Percentiles rank a stretch among this genome's conserved stretches.
Evolutionary conservation across 2,113 vertebrate species (phyloP).

Genomic region (Pagrus major): DNA sequence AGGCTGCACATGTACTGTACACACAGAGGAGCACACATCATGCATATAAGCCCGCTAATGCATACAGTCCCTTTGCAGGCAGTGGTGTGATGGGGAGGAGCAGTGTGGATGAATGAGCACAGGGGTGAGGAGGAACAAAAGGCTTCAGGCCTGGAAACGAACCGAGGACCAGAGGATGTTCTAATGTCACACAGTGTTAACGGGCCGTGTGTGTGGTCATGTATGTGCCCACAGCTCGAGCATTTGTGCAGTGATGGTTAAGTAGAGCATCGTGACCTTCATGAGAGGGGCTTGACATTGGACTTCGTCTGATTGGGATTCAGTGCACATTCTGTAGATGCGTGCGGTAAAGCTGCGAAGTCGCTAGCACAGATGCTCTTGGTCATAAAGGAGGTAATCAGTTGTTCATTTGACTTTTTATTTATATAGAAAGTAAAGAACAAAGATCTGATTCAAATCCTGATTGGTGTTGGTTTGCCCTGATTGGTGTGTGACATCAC

Average conservation of each 20-base stretch:
- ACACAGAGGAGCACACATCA: not conserved
- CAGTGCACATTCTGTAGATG: not conserved
- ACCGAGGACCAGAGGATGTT: slow-evolving; percentile 31
- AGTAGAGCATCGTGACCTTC: slow-evolving; percentile 49
- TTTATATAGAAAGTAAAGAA: too few species aligned
- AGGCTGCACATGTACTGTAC: not conserved
- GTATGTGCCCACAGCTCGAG: slow-evolving; percentile 1
- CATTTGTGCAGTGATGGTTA: not conserved
- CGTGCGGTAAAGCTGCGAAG: not conserved
- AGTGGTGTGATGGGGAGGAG: slow-evolving; percentile 43
- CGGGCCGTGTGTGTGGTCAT: slow-evolving; percentile 3
- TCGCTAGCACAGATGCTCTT: not conserved
- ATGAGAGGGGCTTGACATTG: slow-evolving; percentile 17
- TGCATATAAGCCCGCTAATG: not conserved
- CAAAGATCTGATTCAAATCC: too few species aligned
- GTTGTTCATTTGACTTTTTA: not conserved
- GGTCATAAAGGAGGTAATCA: not conserved
- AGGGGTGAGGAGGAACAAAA: slow-evolving; percentile 15
- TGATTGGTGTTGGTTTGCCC: too few species aligned
- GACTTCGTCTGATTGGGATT: slow-evolving; percentile 23
- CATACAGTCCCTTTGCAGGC: slow-evolving; percentile 11
- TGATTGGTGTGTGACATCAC: too few species aligned
- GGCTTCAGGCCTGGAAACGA: slow-evolving; percentile 32
- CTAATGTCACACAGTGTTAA: slow-evolving; percentile 41
- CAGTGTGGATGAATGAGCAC: slow-evolving; percentile 24